Base-by-base conservation (phyloP, 35 echinoderm and acorn worm genomes). In the Ophioderma brevispina region DNA sequence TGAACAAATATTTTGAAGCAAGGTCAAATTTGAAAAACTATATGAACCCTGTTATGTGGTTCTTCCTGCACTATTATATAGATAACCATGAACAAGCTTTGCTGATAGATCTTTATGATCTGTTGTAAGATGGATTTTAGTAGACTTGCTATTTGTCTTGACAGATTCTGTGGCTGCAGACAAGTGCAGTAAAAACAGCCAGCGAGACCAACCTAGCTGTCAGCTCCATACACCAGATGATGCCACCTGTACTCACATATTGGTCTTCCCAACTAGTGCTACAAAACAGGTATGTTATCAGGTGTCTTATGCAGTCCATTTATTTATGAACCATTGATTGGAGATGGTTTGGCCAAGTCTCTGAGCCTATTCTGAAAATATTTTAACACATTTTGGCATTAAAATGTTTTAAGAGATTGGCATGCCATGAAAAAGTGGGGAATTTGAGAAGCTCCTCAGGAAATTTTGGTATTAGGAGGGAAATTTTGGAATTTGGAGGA, bases 201-300 rank as follows among this genome's bases (percentile, higher is more conserved):
- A 95, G 79, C 75, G 91, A 14, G 93, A 99, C 84, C 97, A 99
- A 80, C 87, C 93, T 13, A 92, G 87, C 55, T 95, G 90, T 43
- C 94, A 92, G 83, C 90, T 99, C 14, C 94, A 95, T 49, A 95
- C 97, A 8, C 97, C 97, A 13, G 94, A 95, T 43, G 97, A 99
- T 82, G 97, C 97, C 46, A 99, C 90, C 36, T 99, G 97, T 81
- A 99, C 97, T 38, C 97, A 99, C 55, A 99, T 99, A 79, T 77
- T 92, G 87, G 97, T 99, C 88, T 99, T 99, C 91, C 97, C 97
- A 19, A 99, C 97, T 63, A 99, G 97, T 86, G 97, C 97, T 77
- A 93, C 90, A 25, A 99, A 92, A 56, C 97, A 95, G 56, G 97
- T 80, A 37, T 64, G 83, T 43, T n/a, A n/a, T n/a, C n/a, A n/a